Conservation (phyloP, 2,797 vertebrate species). For the Poeciliopsis gracilis region DNA sequence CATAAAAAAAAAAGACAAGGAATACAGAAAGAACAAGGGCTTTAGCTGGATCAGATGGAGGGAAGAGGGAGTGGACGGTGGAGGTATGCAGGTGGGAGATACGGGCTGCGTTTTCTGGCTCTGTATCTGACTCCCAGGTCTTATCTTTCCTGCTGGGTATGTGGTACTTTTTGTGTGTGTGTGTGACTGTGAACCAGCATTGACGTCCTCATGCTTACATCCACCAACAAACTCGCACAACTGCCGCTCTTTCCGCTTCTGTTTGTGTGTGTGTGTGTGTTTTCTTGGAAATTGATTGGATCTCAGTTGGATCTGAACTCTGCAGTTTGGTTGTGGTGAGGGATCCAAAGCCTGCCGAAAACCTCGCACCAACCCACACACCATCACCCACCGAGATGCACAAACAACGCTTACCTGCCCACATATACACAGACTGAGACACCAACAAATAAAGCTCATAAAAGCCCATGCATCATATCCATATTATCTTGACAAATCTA, state of each 20-base stretch:
- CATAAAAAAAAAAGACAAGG: constrained; percentile 83
- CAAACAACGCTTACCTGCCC: constrained; percentile 46
- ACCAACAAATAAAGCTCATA: constrained; percentile 66
- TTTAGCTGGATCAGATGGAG: constrained; percentile 81
- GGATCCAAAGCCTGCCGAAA: constrained; percentile 46
- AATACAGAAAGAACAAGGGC: constrained; percentile 80
- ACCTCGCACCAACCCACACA: constrained; percentile 42
- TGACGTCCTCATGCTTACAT: constrained; percentile 44
- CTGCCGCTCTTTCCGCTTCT: constrained; percentile 28
- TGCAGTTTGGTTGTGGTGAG: constrained; percentile 24
- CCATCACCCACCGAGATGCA: constrained; percentile 45
- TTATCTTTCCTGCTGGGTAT: constrained; percentile 47
- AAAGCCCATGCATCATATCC: constrained; percentile 75
- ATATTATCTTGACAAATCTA: constrained; percentile 81
- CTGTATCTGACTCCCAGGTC: constrained; percentile 33
- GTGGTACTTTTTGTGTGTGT: constrained; percentile 27
- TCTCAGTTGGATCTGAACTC: constrained; percentile 67
- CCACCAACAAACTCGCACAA: constrained; percentile 1
- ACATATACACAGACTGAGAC: constrained; percentile 33
- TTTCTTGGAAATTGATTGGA: constrained; percentile 61
- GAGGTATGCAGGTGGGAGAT: constrained; percentile 51
- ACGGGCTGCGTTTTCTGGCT: constrained; percentile 44
- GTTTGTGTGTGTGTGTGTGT: constrained; percentile 44
- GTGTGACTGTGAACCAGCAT: constrained; percentile 32
- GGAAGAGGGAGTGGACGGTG: constrained; percentile 54